Evolutionary conservation across 2,797 vertebrate species (phyloP).

Genomic region (Alectoris magna): DNA sequence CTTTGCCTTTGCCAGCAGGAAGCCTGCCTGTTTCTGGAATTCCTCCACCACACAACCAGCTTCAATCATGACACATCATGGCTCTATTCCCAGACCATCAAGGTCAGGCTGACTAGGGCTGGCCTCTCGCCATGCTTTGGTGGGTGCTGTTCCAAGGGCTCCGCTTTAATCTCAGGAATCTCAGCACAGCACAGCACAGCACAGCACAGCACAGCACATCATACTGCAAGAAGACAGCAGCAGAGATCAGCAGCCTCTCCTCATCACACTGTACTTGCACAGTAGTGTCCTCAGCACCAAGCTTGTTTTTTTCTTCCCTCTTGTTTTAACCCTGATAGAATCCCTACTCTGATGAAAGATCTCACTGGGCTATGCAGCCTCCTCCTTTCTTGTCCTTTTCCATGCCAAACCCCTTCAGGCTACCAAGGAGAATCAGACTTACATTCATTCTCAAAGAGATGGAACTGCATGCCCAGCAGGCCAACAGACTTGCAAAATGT

Average conservation of each 20-base stretch:
- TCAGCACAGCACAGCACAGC: background rate
- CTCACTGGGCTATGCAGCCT: background rate
- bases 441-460: conserved; percentile 99
- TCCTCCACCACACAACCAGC: conserved; percentile 1
- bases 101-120: conserved; percentile 62
- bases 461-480: conserved; percentile 96
- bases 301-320: background rate
- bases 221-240: background rate
- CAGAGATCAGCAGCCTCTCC: background rate
- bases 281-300: background rate
- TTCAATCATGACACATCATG: conserved; percentile 43
- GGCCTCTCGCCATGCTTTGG: conserved; percentile 24
- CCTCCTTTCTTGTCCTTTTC: background rate
- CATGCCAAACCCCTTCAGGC: background rate
- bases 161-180: conserved; percentile 14
- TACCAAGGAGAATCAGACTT: conserved; percentile 68
- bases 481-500: conserved; percentile 97
- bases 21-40: conserved; percentile 27
- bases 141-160: conserved; percentile 56
- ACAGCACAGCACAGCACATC: background rate
- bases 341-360: background rate
- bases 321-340: background rate
- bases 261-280: background rate
- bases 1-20: conserved; percentile 8
- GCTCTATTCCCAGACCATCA: conserved; percentile 65